Conservation (phyloP, 2,113 vertebrate species). For the cat (Felis catus) region DNA sequence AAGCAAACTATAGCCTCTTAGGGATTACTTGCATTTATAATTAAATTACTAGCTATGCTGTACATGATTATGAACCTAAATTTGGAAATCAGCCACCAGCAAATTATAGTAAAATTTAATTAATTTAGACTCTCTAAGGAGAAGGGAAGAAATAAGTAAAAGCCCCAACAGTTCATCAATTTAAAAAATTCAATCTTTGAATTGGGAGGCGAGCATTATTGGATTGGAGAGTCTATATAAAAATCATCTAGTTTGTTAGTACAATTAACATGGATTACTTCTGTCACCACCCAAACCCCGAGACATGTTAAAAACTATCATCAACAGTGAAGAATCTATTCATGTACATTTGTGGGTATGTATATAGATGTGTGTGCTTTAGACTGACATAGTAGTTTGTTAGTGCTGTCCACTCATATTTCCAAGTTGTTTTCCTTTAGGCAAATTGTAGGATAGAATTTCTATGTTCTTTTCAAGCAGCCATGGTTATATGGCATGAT, state of each 20-base stretch:
- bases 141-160: neutral
- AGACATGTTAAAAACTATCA: neutral
- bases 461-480: neutral
- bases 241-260: neutral
- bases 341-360: neutral
- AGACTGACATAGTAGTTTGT: neutral
- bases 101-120: neutral
- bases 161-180: neutral
- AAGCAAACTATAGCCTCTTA: neutral
- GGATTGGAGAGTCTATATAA: neutral
- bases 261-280: neutral
- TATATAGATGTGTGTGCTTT: neutral
- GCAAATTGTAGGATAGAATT: neutral
- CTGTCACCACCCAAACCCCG: neutral
- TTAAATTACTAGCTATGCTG: neutral
- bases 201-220: neutral
- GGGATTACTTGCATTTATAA: conserved; percentile 10
- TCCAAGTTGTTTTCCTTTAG: neutral
- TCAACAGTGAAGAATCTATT: neutral
- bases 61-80: neutral
- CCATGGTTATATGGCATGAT: neutral
- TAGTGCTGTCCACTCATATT: neutral
- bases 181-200: neutral
- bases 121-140: neutral
- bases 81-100: neutral